Evolutionary conservation across 2,888 invertebrate species (phyloP).

Genomic region (Bembecia ichneumoniformis): DNA sequence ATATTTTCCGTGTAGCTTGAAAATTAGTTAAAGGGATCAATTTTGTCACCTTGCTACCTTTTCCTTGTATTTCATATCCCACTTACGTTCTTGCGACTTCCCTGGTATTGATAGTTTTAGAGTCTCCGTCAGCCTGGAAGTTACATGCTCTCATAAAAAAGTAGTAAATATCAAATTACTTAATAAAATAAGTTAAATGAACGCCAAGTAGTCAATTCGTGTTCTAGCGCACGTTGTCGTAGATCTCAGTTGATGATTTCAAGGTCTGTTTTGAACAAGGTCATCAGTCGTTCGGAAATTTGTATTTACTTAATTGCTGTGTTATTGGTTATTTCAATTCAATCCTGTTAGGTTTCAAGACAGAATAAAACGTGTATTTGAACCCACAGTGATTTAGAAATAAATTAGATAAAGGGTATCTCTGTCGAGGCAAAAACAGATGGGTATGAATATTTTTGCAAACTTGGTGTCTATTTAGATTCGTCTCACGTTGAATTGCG

Average conservation of each 20-base stretch:
- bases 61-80: no score
- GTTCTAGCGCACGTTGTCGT: background rate
- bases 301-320: conserved; percentile 9
- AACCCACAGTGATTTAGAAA: no score
- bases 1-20: background rate
- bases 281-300: conserved; percentile 39
- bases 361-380: no score
- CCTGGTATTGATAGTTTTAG: no score
- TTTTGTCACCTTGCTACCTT: no score
- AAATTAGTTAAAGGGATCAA: background rate
- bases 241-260: conserved; percentile 26
- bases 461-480: conserved; percentile 10
- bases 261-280: conserved; percentile 63
- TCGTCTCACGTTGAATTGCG: conserved; percentile 37
- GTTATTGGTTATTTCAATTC: no score
- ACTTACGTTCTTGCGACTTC: no score
- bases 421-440: no score
- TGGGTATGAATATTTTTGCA: background rate
- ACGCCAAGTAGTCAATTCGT: conserved; percentile 25
- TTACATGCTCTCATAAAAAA: conserved; percentile 2
- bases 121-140: background rate
- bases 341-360: no score
- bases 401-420: no score
- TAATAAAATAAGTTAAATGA: conserved; percentile 65
- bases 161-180: conserved; percentile 46